Conservation (phyloP, 1,140 invertebrate genomes). For the Mercenaria mercenaria region DNA sequence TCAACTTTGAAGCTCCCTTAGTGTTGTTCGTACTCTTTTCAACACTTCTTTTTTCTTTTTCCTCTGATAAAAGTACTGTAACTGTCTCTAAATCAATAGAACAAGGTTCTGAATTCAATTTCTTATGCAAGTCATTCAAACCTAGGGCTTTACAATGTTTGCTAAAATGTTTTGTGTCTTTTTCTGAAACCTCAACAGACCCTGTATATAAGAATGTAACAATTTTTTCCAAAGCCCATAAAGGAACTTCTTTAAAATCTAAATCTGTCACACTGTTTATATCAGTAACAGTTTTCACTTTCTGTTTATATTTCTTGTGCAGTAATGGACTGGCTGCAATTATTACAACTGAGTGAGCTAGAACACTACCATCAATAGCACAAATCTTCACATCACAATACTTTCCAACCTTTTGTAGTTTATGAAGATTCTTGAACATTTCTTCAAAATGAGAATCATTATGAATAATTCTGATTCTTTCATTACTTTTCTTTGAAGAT, state of each 20-base stretch:
- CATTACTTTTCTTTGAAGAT: not conserved
- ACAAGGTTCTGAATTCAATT: not conserved
- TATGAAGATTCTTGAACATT: conserved; percentile 1
- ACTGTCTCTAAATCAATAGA: not conserved
- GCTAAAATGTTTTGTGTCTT: not conserved
- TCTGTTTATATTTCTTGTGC: not conserved
- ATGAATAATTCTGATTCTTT: not conserved
- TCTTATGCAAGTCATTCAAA: not conserved
- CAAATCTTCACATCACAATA: conserved; percentile 25
- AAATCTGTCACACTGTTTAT: not conserved
- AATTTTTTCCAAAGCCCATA: conserved; percentile 20
- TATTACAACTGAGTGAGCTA: not conserved
- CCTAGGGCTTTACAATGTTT: conserved; percentile 5
- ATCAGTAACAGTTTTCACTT: not conserved
- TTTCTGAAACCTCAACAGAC: not conserved
- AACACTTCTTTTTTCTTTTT: not conserved
- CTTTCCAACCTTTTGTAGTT: not conserved
- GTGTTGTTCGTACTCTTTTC: too few species aligned
- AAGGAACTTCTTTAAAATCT: not conserved
- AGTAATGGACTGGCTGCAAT: conserved; percentile 12
- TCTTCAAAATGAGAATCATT: conserved; percentile 16
- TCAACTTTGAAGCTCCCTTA: not conserved
- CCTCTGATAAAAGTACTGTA: not conserved
- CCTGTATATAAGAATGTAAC: conserved; percentile 24
- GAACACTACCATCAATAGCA: not conserved